phyloP scores from a whole-genome alignment of 2,888 invertebrate species.

The Acanthosepion esculentum region DNA sequence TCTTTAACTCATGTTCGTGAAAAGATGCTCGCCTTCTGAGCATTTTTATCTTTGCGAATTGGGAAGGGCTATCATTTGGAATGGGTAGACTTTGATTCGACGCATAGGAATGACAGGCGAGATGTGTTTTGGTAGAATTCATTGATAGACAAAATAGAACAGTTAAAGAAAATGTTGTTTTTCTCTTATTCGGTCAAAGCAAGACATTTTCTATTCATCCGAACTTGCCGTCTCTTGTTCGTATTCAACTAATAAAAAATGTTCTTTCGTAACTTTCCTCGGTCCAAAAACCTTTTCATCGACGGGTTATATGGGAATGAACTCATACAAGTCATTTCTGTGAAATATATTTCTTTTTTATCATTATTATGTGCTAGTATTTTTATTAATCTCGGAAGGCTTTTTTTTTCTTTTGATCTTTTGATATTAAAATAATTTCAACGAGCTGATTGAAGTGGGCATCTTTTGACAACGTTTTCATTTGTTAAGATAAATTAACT shows the following conservation, averaged over 20 bases:
- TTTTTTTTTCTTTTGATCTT: too few relatives aligned
- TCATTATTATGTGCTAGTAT: too few relatives aligned
- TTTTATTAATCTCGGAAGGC: too few relatives aligned
- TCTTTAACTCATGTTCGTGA: background rate
- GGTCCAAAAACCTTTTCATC: too few relatives aligned
- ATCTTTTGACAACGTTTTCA: too few relatives aligned
- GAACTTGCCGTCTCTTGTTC: background rate
- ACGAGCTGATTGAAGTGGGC: too few relatives aligned
- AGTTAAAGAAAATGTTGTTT: background rate
- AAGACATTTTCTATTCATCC: background rate
- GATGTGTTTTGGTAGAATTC: background rate
- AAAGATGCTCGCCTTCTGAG: background rate
- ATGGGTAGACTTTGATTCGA: background rate
- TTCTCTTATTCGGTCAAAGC: background rate
- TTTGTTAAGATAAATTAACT: too few relatives aligned
- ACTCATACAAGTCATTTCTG: too few relatives aligned
- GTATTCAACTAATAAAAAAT: background rate
- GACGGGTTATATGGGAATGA: too few relatives aligned
- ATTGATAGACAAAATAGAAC: background rate
- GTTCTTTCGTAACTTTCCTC: background rate
- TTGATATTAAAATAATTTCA: too few relatives aligned
- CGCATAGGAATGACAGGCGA: background rate
- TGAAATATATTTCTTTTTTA: too few relatives aligned
- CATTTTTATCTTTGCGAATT: background rate
- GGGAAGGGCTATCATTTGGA: background rate